phyloP scores from a whole-genome alignment of 2,888 invertebrate genomes.

The Hemicrepidius hirtus region DNA sequence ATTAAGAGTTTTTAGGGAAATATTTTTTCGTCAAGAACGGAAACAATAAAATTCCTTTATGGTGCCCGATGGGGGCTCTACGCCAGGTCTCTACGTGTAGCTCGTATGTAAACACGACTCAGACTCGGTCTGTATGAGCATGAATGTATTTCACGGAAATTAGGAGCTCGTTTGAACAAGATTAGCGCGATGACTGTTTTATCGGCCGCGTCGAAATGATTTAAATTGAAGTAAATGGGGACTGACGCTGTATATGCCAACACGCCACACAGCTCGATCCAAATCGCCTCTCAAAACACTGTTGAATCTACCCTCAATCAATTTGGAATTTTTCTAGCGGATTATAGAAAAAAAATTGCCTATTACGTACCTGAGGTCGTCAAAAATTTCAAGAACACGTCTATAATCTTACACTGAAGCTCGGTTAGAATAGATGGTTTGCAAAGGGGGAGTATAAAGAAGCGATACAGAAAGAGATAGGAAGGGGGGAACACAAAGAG shows the following conservation, averaged over 20 bases:
- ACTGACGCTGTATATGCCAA: slow-evolving; percentile 39
- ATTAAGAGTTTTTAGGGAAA: not conserved
- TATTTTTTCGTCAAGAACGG: slow-evolving; percentile 15
- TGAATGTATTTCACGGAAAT: slow-evolving; percentile 54
- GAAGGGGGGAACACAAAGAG: too few species aligned
- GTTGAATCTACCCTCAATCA: too few species aligned
- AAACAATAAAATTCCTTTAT: slow-evolving; percentile 42
- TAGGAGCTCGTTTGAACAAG: slow-evolving; percentile 52
- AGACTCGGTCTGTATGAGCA: slow-evolving; percentile 51
- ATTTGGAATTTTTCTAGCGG: too few species aligned
- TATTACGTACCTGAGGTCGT: too few species aligned
- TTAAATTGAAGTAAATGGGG: slow-evolving; percentile 52
- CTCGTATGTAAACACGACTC: slow-evolving; percentile 49
- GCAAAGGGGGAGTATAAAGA: too few species aligned
- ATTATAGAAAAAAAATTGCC: too few species aligned
- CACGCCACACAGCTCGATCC: slow-evolving; percentile 31
- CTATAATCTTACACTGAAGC: too few species aligned
- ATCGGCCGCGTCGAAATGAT: slow-evolving; percentile 53
- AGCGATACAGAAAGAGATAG: too few species aligned
- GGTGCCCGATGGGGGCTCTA: slow-evolving; percentile 29
- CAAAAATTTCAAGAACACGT: too few species aligned
- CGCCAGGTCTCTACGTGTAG: slow-evolving; percentile 45
- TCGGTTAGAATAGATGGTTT: too few species aligned
- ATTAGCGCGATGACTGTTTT: slow-evolving; percentile 55
- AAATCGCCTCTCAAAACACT: slow-evolving; percentile 8